A percentile compares a stretch with the other conserved stretches of the same genome.
These are phyloP conservation scores for Poeciliopsis gracilis DNA, from an alignment of 2,797 vertebrate genomes.

Conservation along the genomic window DNA sequence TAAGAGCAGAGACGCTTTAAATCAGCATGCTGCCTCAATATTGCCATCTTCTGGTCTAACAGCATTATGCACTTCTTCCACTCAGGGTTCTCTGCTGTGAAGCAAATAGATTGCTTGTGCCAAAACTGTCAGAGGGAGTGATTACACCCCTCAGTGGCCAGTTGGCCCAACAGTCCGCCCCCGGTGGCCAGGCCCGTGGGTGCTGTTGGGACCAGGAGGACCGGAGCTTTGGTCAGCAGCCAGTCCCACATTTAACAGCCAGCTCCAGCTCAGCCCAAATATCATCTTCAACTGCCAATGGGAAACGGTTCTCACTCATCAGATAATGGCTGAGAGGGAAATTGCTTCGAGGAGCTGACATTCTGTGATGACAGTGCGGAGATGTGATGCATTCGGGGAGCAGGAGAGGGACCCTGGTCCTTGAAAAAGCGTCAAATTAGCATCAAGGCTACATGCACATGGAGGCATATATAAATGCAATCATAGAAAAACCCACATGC, in stretches of 20 bases:
- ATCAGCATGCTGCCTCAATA: constrained; percentile 70
- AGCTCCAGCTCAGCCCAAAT: constrained; percentile 69
- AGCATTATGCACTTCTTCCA: constrained; percentile 59
- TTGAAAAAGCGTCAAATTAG: constrained; percentile 74
- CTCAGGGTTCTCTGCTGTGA: constrained; percentile 47
- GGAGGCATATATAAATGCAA: constrained; percentile 41
- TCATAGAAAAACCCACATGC: constrained; percentile 34
- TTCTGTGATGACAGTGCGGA: constrained; percentile 71
- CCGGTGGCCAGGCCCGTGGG: constrained; percentile 73
- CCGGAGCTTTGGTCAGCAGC: constrained; percentile 66
- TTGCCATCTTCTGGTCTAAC: constrained; percentile 80
- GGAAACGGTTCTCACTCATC: constrained; percentile 73
- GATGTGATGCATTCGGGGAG: constrained; percentile 71
- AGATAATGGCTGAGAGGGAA: constrained; percentile 78
- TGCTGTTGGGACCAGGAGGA: constrained; percentile 67
- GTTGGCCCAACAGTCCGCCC: constrained; percentile 77
- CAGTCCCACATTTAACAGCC: constrained; percentile 70
- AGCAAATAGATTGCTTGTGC: constrained; percentile 64
- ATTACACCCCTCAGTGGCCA: constrained; percentile 79
- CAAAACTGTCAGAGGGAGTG: constrained; percentile 78
- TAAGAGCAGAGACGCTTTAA: constrained; percentile 27
- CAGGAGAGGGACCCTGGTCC: constrained; percentile 59
- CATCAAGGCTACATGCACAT: constrained; percentile 48
- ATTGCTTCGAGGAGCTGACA: constrained; percentile 79
- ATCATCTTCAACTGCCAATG: constrained; percentile 75